phyloP scores from a whole-genome alignment of 2,113 vertebrate species.

The Lagenorhynchus albirostris region DNA sequence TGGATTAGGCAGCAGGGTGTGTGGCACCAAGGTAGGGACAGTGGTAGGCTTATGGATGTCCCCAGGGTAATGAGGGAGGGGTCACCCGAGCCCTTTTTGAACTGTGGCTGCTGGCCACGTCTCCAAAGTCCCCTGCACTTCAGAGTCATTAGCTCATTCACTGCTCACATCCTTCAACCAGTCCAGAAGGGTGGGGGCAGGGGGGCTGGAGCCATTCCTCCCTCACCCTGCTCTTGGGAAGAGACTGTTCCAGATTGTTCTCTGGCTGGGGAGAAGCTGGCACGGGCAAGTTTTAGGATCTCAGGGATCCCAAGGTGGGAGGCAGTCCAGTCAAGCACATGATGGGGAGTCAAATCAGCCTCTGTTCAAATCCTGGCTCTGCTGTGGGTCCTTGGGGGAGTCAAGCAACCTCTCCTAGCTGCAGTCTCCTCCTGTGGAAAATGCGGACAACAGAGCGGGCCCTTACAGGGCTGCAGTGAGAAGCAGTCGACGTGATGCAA shows the following conservation, averaged over 20 bases:
- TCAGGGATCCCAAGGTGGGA: not conserved
- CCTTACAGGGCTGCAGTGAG: not conserved
- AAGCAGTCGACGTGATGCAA: not conserved
- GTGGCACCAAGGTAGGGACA: not conserved
- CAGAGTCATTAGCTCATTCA: not conserved
- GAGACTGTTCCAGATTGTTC: conserved; percentile 29
- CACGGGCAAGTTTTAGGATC: not conserved
- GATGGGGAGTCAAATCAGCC: not conserved
- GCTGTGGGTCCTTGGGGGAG: not conserved
- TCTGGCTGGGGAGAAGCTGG: not conserved
- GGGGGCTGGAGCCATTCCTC: not conserved
- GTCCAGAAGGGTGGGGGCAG: not conserved
- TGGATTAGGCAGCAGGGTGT: not conserved
- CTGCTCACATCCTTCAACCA: not conserved
- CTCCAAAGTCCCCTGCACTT: not conserved
- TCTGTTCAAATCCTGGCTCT: not conserved
- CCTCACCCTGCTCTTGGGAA: not conserved
- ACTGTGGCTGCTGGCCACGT: not conserved
- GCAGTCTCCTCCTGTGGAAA: not conserved
- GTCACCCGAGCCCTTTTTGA: not conserved
- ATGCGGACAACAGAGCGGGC: accelerated
- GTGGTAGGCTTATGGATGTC: not conserved
- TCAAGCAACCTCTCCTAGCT: not conserved
- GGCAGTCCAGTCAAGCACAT: not conserved
- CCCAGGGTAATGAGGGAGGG: not conserved